Evolutionary conservation across 2,113 vertebrate genomes (phyloP).

Genomic region (Onychorhynchus coronatus): DNA sequence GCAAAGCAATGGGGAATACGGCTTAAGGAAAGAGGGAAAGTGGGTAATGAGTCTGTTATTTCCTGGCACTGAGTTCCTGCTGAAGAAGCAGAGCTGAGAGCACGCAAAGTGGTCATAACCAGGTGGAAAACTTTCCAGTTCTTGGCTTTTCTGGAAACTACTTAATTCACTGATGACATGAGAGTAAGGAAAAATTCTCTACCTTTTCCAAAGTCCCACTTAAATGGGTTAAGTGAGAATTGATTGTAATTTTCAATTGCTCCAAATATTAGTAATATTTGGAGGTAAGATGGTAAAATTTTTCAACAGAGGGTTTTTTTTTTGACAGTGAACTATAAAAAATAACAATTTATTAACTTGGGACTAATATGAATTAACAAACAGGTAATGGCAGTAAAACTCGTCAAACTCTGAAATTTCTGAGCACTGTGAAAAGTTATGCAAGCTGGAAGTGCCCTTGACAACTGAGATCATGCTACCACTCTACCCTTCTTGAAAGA

Average conservation of each 20-base stretch:
- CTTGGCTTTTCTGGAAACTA: not conserved
- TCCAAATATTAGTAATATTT: not conserved
- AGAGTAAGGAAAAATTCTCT: not conserved
- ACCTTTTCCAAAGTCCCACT: not conserved
- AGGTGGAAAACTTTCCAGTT: not conserved
- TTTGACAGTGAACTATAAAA: not conserved
- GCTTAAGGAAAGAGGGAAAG: not conserved
- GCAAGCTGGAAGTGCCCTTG: not conserved
- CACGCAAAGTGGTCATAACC: not conserved
- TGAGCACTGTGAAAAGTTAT: not conserved
- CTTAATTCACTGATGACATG: not conserved
- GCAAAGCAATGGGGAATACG: not conserved
- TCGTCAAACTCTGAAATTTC: not conserved
- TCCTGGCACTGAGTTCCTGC: not conserved
- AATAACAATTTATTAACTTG: not conserved
- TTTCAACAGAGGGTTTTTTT: not conserved
- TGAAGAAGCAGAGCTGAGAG: not conserved
- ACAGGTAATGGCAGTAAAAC: not conserved
- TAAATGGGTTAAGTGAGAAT: not conserved
- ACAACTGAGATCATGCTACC: not conserved
- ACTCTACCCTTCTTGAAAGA: not conserved
- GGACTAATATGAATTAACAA: not conserved
- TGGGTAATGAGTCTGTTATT: not conserved
- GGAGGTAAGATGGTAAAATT: not conserved
- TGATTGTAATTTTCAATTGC: not conserved